Base-by-base conservation (phyloP, 2,113 vertebrate genomes). In the Gobiocypris rarus region DNA sequence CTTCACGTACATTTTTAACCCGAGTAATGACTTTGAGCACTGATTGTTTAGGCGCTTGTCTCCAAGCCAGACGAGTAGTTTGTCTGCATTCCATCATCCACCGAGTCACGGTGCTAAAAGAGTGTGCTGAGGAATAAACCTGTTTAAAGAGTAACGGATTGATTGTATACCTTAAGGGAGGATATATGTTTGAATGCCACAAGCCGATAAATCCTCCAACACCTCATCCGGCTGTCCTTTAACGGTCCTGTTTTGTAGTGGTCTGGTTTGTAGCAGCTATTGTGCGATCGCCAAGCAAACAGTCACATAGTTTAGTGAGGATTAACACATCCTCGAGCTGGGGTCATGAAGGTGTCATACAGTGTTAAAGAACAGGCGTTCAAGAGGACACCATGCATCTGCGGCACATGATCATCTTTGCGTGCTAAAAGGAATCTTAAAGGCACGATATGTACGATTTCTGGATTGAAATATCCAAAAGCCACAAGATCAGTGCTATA, bases 101-200 rank as follows among this genome's bases (percentile, higher is more conserved):
- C n/a, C n/a, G n/a, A n/a, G n/a, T n/a, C n/a, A n/a, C n/a, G n/a
- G n/a, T n/a, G n/a, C n/a, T n/a, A 54, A 22, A 65, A 45, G 9
- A 17, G 45, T 10, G 28, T n/a, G n/a, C 1, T 31, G 24, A 28
- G 28, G 28, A 50, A 31, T 31, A 22, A 80, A 26, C 22, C 8
- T 67, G 59, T 80, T 80, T 67, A 67, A 19, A 80, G 24, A 31
- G 41, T 50, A 22, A 61, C 17, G 8, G 59, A 80, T 67, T 79
- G 48, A 79, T 79, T 92, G 84, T 84, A 88, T 90, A 88, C 17
- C 4, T 80, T 50, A 19, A 80, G n/a, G 24, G 4, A 80, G 5
- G n/a, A 48, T 45, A 80, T 50, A 80, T 67, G 24, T 78, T 45
- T 45, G n/a, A 61, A n/a, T 26, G 34, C 24, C 14, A 26, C 17